Percentiles rank a stretch among this genome's conserved stretches.
These are phyloP conservation scores for Tribolium madens DNA, from an alignment of 1,140 invertebrate genomes.

Conservation along the genomic window DNA sequence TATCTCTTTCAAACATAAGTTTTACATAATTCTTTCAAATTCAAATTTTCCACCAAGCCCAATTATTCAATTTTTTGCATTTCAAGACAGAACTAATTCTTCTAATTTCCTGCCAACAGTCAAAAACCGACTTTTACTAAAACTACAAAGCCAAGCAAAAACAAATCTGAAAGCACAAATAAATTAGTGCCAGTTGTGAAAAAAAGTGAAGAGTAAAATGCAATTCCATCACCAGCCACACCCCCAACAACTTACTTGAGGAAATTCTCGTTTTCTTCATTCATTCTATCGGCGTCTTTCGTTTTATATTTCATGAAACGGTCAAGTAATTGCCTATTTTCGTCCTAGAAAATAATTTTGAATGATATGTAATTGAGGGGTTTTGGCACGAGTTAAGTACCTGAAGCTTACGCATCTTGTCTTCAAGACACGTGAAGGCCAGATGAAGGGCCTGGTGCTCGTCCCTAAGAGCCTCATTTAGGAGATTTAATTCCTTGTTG, in stretches of 20 bases:
- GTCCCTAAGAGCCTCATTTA: constrained; percentile 91
- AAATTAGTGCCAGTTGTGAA: background rate
- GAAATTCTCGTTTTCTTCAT: constrained; percentile 94
- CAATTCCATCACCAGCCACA: background rate
- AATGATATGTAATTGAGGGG: background rate
- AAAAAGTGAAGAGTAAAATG: background rate
- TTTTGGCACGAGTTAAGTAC: constrained; percentile 65
- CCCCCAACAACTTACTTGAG: constrained; percentile 76
- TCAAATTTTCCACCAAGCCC: no score
- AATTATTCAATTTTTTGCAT: no score
- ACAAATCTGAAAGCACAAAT: background rate
- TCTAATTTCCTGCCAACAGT: background rate
- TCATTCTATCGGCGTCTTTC: constrained; percentile 93
- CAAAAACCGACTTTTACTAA: background rate
- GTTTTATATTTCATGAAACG: constrained; percentile 91
- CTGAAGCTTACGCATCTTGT: constrained; percentile 87
- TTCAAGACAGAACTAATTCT: no score
- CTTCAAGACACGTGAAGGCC: constrained; percentile 88
- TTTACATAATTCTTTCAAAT: background rate
- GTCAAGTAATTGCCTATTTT: constrained; percentile 89
- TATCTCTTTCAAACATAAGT: background rate
- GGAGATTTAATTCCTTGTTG: constrained; percentile 79
- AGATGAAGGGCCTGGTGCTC: constrained; percentile 95
- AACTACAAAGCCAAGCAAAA: constrained; percentile 3
- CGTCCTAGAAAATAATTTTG: constrained; percentile 75